Percentiles rank a stretch among this genome's conserved stretches.
Conservation (phyloP, 2,888 invertebrate species). For the Scaeva pyrastri region DNA sequence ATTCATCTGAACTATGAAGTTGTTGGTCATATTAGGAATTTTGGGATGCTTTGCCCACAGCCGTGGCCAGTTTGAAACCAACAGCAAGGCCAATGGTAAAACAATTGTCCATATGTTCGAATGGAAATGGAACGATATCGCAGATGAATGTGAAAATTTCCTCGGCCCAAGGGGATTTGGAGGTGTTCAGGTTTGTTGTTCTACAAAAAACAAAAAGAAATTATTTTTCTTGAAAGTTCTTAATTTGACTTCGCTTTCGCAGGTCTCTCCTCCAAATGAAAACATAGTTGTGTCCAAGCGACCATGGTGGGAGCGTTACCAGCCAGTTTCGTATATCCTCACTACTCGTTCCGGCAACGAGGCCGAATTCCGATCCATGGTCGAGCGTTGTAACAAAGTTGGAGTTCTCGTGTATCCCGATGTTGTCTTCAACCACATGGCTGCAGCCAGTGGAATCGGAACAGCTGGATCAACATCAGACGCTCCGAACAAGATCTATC, state of each 20-base stretch:
- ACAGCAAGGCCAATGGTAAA: constrained; percentile 84
- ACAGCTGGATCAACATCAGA: constrained; percentile 86
- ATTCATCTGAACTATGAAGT: background rate
- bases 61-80: constrained; percentile 78
- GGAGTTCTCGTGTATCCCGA: constrained; percentile 93
- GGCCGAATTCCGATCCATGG: constrained; percentile 89
- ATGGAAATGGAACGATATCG: constrained; percentile 93
- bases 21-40: background rate
- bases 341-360: constrained; percentile 90
- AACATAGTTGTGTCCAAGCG: constrained; percentile 86
- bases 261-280: constrained; percentile 89
- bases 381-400: constrained; percentile 89
- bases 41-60: background rate
- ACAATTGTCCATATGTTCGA: constrained; percentile 92
- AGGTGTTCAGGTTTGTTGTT: constrained; percentile 87
- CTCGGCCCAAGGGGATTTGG: constrained; percentile 90
- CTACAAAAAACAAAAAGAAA: no score
- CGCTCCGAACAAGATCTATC: constrained; percentile 83
- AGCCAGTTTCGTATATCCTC: constrained; percentile 91
- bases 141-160: constrained; percentile 91
- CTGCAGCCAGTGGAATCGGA: constrained; percentile 84
- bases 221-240: background rate
- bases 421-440: constrained; percentile 93
- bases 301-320: constrained; percentile 95
- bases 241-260: background rate